Conservation (phyloP, 2,797 vertebrate species). For the Sebastes trivittatus region DNA sequence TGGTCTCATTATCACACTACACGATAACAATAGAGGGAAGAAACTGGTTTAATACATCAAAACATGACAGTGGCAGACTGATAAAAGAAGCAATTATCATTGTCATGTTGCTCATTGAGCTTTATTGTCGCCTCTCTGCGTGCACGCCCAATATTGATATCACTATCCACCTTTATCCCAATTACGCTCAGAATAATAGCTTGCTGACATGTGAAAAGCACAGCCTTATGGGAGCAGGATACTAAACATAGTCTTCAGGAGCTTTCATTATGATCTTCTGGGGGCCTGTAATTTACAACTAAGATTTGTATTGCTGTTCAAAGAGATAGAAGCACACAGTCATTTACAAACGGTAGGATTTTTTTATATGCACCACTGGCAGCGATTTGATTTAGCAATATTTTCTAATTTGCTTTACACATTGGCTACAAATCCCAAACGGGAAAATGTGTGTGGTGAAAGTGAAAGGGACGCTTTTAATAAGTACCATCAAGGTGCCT, state of each 20-base stretch:
- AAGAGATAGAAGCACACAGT: conserved; percentile 30
- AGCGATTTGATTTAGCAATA: conserved; percentile 26
- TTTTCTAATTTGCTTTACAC: conserved; percentile 33
- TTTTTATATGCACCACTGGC: conserved; percentile 22
- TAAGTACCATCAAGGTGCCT: conserved; percentile 26
- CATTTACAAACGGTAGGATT: conserved; percentile 21
- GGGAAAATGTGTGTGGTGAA: conserved; percentile 9
- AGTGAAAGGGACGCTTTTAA: neutral
- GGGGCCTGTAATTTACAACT: conserved; percentile 50
- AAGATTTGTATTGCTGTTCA: conserved; percentile 41
- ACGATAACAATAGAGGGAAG: conserved; percentile 6
- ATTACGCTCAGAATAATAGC: conserved; percentile 71
- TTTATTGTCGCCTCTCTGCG: conserved; percentile 43
- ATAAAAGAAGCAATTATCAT: conserved; percentile 66
- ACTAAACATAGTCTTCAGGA: conserved; percentile 59
- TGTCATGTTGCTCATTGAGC: conserved; percentile 55
- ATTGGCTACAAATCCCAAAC: conserved; percentile 21
- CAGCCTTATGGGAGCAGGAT: conserved; percentile 39
- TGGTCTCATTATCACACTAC: neutral
- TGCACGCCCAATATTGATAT: conserved; percentile 56
- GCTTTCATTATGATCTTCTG: conserved; percentile 62
- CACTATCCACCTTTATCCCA: conserved; percentile 66
- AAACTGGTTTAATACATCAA: conserved; percentile 35
- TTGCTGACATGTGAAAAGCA: conserved; percentile 56
- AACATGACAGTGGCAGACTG: conserved; percentile 34